Percentiles rank a stretch among this genome's conserved stretches.
phyloP scores from a whole-genome alignment of 2,113 vertebrate genomes.

The Rhabdornis inornatus region DNA sequence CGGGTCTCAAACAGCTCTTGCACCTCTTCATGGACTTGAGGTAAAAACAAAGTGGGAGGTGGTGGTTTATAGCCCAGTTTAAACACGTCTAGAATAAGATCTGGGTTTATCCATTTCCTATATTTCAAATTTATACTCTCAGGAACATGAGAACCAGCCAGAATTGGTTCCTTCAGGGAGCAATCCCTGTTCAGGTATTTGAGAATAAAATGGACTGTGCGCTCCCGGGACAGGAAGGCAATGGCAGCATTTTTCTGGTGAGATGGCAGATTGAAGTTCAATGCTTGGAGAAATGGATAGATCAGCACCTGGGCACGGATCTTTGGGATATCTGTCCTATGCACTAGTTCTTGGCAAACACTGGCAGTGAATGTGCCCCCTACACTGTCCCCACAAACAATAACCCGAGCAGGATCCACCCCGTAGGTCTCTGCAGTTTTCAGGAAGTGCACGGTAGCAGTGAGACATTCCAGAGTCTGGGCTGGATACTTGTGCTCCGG shows the following conservation, averaged over 20 bases:
- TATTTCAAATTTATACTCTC: background rate
- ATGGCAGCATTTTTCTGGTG: background rate
- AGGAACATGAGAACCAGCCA: slow-evolving; percentile 3
- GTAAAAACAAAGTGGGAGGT: background rate
- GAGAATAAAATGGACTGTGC: background rate
- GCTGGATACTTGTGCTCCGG: background rate
- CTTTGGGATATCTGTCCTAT: background rate
- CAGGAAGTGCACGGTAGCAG: background rate
- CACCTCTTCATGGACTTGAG: background rate
- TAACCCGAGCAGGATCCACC: background rate
- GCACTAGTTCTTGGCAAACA: background rate
- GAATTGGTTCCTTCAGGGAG: background rate
- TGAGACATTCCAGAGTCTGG: background rate
- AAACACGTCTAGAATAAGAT: background rate
- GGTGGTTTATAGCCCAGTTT: background rate
- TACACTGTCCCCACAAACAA: background rate
- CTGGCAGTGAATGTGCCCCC: background rate
- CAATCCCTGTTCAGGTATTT: background rate
- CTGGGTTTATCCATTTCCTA: background rate
- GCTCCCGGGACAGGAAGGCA: background rate
- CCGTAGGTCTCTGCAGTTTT: background rate
- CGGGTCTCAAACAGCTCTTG: background rate
- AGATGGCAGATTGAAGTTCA: slow-evolving; percentile 30
- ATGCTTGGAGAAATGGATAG: background rate
- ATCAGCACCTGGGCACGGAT: slow-evolving; percentile 19